Base-by-base conservation (phyloP, 2,797 vertebrate genomes). In the Forpus xanthops region DNA sequence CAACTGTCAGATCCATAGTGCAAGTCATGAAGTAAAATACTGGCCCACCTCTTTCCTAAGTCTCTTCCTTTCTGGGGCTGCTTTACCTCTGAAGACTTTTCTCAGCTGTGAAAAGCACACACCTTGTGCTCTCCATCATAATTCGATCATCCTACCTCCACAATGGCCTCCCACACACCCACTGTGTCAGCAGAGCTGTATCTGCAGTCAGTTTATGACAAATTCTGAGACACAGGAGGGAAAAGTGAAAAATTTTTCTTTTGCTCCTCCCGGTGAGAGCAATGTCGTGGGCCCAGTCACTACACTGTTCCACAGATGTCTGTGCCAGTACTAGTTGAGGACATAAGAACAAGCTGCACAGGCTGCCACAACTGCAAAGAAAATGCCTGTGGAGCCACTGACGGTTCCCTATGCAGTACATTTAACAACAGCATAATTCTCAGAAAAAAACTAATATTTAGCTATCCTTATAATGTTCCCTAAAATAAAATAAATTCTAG, bases 91-190 rank as follows among this genome's bases (percentile, higher is more conserved):
- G 21, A 66, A 65, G 45, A 15, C 28, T 50, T 39, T 41, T n/a
- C 16, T 61, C 19, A 72, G 42, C 31, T 50, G 21, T 23, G 15
- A 65, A 25, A 67, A 75, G 53, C 52, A 89, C 64, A 49, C 8
- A 52, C 8, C 11, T 33, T 28, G 52, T 61, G n/a, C 35, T 33
- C 49, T 27, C 11, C 1, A 2, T 8, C 1, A 0, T 7, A 19
- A 19, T 50, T 78, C 62, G 35, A 18, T 21, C 30, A 11, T 64
- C 50, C 50, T 24, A 23, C 31, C 9, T 24, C 52, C 0, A 0
- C 66, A 61, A 4, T 0, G 35, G 27, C 60, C 45, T 72, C n/a
- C 66, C 65, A 53, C 35, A 8, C 37, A 25, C 9, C 1, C 31
- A 30, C 62, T 1, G 6, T 12, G 24, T 49, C 53, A 80, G 55